Evolutionary conservation across 2,888 invertebrate genomes (phyloP).

Genomic region (Entomobrya proxima): DNA sequence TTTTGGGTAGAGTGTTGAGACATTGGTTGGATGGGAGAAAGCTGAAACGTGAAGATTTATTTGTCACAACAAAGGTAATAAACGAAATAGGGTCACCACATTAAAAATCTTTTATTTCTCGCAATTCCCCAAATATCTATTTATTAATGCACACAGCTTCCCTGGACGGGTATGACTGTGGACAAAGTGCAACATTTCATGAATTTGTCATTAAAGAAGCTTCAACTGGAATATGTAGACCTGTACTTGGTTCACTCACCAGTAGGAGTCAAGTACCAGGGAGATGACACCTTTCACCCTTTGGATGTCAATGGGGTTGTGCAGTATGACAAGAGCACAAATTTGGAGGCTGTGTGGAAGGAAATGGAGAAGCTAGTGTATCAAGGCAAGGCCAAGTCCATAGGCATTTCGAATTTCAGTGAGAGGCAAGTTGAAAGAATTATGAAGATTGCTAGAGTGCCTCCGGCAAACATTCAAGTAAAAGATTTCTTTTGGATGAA

Average conservation of each 20-base stretch:
- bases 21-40: no score
- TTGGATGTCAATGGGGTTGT: conserved; percentile 58
- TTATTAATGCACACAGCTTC: conserved; percentile 81
- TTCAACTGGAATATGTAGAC: conserved; percentile 89
- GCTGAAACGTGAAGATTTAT: no score
- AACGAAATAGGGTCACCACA: no score
- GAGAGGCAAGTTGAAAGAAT: conserved; percentile 84
- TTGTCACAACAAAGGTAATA: no score
- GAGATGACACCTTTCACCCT: conserved; percentile 80
- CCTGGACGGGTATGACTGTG: conserved; percentile 82
- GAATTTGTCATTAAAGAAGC: conserved; percentile 82
- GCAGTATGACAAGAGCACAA: conserved; percentile 75
- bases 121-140: no score
- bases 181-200: conserved; percentile 84
- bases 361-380: conserved; percentile 84
- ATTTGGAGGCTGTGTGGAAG: conserved; percentile 85
- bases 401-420: conserved; percentile 92
- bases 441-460: conserved; percentile 81
- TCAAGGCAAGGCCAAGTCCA: conserved; percentile 84
- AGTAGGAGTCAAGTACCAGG: conserved; percentile 82
- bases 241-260: conserved; percentile 91
- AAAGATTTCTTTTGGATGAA: neutral
- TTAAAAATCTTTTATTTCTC: no score
- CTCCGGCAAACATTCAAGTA: conserved; percentile 81
- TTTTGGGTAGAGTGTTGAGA: no score